phyloP scores from a whole-genome alignment of 2,113 vertebrate genomes.

The Aythya baeri region DNA sequence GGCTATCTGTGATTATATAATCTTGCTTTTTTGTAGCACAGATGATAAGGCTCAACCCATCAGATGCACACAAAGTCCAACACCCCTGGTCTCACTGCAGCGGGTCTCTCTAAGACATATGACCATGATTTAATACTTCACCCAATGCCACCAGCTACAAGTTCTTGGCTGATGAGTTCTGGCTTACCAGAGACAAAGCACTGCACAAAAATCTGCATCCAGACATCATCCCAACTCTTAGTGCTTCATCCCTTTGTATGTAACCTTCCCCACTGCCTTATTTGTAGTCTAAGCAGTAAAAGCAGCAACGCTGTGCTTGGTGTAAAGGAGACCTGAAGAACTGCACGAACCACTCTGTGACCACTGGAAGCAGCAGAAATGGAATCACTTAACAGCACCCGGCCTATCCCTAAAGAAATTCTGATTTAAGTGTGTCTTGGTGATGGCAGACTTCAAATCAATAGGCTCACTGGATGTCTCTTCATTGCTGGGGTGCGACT shows the following conservation, averaged over 20 bases:
- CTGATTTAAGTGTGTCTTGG: neutral
- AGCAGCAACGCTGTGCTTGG: neutral
- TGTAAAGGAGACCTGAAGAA: neutral
- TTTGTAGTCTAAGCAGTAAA: neutral
- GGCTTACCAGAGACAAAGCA: neutral
- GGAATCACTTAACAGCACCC: neutral
- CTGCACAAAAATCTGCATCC: neutral
- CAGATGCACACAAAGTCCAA: neutral
- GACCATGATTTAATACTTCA: neutral
- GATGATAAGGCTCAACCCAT: neutral
- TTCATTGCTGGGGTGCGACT: neutral
- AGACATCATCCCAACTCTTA: neutral
- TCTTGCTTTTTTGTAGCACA: neutral
- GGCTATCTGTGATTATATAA: neutral
- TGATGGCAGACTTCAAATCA: neutral
- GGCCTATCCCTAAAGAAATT: neutral
- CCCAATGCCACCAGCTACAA: neutral
- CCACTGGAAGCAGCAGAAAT: neutral
- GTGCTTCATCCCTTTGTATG: neutral
- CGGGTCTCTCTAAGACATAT: neutral
- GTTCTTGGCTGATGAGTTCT: neutral
- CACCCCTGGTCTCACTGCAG: neutral
- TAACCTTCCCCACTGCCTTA: rapidly evolving
- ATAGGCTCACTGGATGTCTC: neutral
- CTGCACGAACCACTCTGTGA: neutral